A percentile compares a stretch with the other conserved stretches of the same genome.
Evolutionary conservation across 1,140 invertebrate genomes (phyloP).

Genomic region (Drosophila equinoxialis): DNA sequence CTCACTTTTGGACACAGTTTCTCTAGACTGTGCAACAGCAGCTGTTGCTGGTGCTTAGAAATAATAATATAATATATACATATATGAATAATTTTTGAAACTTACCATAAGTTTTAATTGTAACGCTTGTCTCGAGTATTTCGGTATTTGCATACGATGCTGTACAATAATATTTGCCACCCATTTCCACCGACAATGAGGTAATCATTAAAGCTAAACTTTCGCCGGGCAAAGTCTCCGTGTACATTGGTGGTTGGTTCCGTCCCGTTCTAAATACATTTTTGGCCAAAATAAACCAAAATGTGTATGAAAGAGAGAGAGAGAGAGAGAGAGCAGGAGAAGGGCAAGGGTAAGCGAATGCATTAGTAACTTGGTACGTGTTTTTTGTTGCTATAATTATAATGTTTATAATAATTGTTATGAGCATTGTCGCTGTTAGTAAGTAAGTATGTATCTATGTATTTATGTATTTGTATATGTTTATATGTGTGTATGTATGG

Average conservation of each 20-base stretch:
- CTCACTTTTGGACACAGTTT: not conserved
- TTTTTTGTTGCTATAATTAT: constrained; percentile 51
- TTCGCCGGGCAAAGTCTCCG: constrained; percentile 86
- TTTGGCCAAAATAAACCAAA: not conserved
- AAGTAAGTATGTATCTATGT: constrained; percentile 25
- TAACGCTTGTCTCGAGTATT: constrained; percentile 86
- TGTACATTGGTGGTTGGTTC: constrained; percentile 86
- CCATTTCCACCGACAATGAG: constrained; percentile 89
- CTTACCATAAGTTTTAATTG: constrained; percentile 90
- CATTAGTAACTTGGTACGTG: constrained; percentile 55
- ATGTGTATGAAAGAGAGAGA: not conserved
- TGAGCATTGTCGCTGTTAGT: constrained; percentile 64
- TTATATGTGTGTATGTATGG: not conserved
- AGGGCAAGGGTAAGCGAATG: constrained; percentile 17
- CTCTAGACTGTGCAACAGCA: not conserved
- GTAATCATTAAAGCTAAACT: constrained; percentile 89
- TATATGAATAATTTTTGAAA: constrained; percentile 34
- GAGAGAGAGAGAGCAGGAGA: constrained; percentile 13
- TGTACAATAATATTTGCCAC: constrained; percentile 92
- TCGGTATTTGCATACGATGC: constrained; percentile 90
- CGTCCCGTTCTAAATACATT: constrained; percentile 64
- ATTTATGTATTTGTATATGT: not conserved
- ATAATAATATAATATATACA: not conserved
- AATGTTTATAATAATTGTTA: constrained; percentile 65
- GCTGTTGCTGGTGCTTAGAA: not conserved